Base-by-base conservation (phyloP, 1,140 invertebrate genomes). In the Thalassaphorura encarpata region DNA sequence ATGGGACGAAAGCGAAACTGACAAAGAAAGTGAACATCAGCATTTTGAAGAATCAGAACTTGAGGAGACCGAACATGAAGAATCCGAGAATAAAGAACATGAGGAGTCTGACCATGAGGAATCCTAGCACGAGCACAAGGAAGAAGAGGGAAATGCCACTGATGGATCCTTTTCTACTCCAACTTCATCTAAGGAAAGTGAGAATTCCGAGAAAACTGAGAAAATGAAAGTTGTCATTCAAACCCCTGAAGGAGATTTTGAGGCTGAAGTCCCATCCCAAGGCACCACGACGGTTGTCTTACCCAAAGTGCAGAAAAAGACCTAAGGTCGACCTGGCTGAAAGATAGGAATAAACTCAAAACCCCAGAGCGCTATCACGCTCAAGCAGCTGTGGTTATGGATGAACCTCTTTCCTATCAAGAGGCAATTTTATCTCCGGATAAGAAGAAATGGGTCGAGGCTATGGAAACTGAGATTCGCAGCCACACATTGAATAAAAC, bases 401-500 rank as follows among this genome's bases (percentile, higher is more conserved):
- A 26, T 5, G 64, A 66, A 23, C 59, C 59, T 2, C 13, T 28
- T n/a, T 28, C 48, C 5, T 63, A 53, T 39, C 26, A 63, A 13
- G 57, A 67, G 36, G 62, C 64, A 18, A 26, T 66, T 1, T 8
- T 15, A 3, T 56, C 42, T 26, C 16, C 28, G 15, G 36, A 68
- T 8, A 39, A 2, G 0, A 39, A 58, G 16, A 36, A 55, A 26
- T 68, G 64, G 65, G 33, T 33, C 18, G 47, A 18, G 15, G 64
- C 66, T 2, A 64, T 66, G 46, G 15, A 63, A 21, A 52, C 46
- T 16, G 63, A 68, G 48, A 33, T 65, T 6, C 8, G 27, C n/a
- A 63, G 66, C 42, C 50, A 67, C n/a, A n/a, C 33, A 24, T 33
- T 54, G 18, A 65, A 67, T 36, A 41, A 60, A 4, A 61, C 59